A percentile compares a stretch with the other conserved stretches of the same genome.
phyloP scores from a whole-genome alignment of 2,888 invertebrate species.

The Hydraecia micacea region DNA sequence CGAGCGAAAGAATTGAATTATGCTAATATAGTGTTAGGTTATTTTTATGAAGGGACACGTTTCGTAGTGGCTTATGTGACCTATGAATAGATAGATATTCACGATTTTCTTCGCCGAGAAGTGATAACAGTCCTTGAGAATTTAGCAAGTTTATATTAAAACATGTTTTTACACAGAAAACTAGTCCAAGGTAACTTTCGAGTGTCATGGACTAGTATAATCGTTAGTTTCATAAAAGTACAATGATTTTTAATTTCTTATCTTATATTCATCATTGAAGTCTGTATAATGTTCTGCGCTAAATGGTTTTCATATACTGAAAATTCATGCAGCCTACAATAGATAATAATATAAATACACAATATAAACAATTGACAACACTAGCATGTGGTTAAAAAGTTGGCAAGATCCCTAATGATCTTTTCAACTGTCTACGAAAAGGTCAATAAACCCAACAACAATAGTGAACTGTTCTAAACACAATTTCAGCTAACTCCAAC shows the following conservation, averaged over 20 bases:
- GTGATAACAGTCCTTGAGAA: background rate
- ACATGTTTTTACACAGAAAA: background rate
- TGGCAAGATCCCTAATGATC: conserved; percentile 52
- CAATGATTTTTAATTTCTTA: background rate
- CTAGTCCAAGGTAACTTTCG: background rate
- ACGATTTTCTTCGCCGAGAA: background rate
- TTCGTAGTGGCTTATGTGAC: conserved; percentile 19
- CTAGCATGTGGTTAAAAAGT: background rate
- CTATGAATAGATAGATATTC: conserved; percentile 27
- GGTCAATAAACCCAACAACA: conserved; percentile 30
- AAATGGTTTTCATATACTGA: background rate
- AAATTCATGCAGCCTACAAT: background rate
- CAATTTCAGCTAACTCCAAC: background rate
- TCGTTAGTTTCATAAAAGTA: background rate
- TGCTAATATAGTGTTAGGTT: conserved; percentile 54
- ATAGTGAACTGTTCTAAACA: background rate
- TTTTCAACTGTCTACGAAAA: conserved; percentile 23
- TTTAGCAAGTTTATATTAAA: background rate
- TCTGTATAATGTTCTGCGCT: background rate
- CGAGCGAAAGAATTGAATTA: conserved; percentile 57
- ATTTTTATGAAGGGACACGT: conserved; percentile 52
- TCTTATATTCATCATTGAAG: background rate
- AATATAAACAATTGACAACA: background rate
- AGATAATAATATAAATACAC: conserved; percentile 4
- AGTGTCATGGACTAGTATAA: background rate